Conservation (phyloP, 2,888 invertebrate species). For the Petrolisthes cinctipes region DNA sequence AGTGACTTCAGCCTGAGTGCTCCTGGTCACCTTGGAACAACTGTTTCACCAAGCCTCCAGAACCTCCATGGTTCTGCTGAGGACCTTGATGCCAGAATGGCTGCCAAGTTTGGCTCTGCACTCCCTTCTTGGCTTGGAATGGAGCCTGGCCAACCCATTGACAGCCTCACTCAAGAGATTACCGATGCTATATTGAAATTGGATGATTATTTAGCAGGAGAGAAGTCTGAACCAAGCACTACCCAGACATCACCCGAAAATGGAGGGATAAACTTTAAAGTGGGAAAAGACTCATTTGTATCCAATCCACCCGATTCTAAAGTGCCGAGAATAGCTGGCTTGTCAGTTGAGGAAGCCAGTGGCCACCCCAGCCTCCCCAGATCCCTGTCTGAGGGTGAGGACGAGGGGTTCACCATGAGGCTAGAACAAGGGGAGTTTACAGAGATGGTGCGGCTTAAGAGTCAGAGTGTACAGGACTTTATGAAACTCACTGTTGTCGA, state of each 20-base stretch:
- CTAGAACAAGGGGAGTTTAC: constrained; percentile 75
- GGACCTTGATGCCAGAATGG: constrained; percentile 68
- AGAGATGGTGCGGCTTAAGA: constrained; percentile 78
- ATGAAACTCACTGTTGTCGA: constrained; percentile 78
- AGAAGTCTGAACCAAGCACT: constrained; percentile 68
- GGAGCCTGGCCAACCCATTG: constrained; percentile 64
- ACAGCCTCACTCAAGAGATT: constrained; percentile 63
- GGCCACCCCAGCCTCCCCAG: constrained; percentile 51
- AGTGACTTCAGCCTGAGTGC: constrained; percentile 54
- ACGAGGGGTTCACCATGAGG: constrained; percentile 76
- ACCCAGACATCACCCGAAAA: constrained; percentile 55
- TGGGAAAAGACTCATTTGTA: constrained; percentile 68
- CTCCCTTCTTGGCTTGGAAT: constrained; percentile 64
- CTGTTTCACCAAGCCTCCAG: constrained; percentile 70
- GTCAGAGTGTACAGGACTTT: constrained; percentile 78
- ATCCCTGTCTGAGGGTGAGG: constrained; percentile 70
- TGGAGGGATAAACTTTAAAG: constrained; percentile 69
- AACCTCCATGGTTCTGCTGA: constrained; percentile 81
- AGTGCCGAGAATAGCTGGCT: constrained; percentile 40
- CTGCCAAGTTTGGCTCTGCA: constrained; percentile 57
- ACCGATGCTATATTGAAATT: constrained; percentile 73
- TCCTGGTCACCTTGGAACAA: constrained; percentile 19
- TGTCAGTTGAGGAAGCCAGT: constrained; percentile 67
- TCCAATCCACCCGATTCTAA: constrained; percentile 56
- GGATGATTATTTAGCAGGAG: constrained; percentile 73